Conservation (phyloP, 35 echinoderm and acorn worm species). For the Apostichopus parvimensis region DNA sequence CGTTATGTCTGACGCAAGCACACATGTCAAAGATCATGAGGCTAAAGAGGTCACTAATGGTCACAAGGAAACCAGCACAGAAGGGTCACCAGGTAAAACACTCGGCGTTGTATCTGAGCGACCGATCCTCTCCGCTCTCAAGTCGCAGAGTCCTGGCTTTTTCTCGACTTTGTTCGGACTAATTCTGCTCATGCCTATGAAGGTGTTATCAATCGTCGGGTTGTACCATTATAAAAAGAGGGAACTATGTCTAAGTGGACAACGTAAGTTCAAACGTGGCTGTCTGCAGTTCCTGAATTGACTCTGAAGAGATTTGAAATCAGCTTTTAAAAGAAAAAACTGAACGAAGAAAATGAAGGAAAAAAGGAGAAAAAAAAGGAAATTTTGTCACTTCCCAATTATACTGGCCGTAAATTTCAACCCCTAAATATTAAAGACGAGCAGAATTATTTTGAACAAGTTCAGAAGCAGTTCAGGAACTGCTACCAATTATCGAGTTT, state of each 20-base stretch:
- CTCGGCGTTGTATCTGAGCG: slow-evolving; percentile 20
- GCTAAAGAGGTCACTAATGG: neutral
- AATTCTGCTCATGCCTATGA: slow-evolving; percentile 48
- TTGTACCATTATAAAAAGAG: slow-evolving; percentile 45
- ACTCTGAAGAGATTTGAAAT: neutral
- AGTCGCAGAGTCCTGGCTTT: slow-evolving; percentile 15
- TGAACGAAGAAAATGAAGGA: too few relatives aligned
- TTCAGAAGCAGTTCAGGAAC: slow-evolving; percentile 26
- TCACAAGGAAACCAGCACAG: neutral
- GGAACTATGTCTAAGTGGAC: slow-evolving; percentile 43
- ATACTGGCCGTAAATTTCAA: too few relatives aligned
- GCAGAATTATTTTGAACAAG: neutral
- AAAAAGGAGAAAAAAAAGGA: too few relatives aligned
- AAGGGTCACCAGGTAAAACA: slow-evolving; percentile 35
- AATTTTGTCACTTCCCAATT: too few relatives aligned
- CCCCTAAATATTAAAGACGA: neutral
- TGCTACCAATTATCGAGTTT: neutral
- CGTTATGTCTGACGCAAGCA: slow-evolving; percentile 18
- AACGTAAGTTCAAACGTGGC: slow-evolving; percentile 28
- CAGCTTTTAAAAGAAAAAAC: too few relatives aligned
- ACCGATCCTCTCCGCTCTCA: slow-evolving; percentile 39
- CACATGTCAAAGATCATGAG: neutral
- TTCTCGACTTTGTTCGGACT: slow-evolving; percentile 48
- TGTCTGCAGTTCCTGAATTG: slow-evolving; percentile 50
- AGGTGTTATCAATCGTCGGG: slow-evolving; percentile 37